A percentile compares a stretch with the other conserved stretches of the same genome.
phyloP scores from a whole-genome alignment of 2,888 invertebrate species.

The Drosophila gaucha region DNA sequence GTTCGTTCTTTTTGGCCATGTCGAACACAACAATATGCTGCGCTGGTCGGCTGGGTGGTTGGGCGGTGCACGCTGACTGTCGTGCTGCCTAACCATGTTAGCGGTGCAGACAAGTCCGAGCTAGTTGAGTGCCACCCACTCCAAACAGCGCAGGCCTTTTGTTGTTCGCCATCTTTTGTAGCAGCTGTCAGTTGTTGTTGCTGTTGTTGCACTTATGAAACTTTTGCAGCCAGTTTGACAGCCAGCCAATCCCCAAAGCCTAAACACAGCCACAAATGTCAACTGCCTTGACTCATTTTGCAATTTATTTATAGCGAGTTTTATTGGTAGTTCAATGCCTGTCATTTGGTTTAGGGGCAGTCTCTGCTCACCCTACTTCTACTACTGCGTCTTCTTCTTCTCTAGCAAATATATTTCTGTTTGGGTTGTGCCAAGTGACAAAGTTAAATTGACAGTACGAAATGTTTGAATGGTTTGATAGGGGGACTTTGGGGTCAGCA shows the following conservation, averaged over 20 bases:
- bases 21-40: constrained; percentile 69
- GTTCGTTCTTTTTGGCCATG: constrained; percentile 44
- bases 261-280: constrained; percentile 31
- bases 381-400: not conserved
- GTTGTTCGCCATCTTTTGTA: constrained; percentile 53
- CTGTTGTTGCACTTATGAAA: constrained; percentile 52
- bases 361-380: not conserved
- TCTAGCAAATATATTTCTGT: not conserved
- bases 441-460: constrained; percentile 52
- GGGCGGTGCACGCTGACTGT: constrained; percentile 10
- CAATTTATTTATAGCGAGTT: constrained; percentile 58
- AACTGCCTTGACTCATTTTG: constrained; percentile 42
- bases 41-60: not conserved
- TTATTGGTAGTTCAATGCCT: constrained; percentile 57
- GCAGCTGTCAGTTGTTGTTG: constrained; percentile 46
- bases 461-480: not conserved
- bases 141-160: constrained; percentile 40
- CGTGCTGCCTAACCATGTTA: constrained; percentile 48
- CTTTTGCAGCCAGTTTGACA: constrained; percentile 43
- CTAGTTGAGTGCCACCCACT: constrained; percentile 14
- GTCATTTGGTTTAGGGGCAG: constrained; percentile 36
- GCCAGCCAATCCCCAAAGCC: constrained; percentile 19
- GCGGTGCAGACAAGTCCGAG: constrained; percentile 19
- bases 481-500: not conserved
- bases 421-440: constrained; percentile 36